Conservation (phyloP, 2,797 vertebrate species). For the Setipinna tenuifilis region DNA sequence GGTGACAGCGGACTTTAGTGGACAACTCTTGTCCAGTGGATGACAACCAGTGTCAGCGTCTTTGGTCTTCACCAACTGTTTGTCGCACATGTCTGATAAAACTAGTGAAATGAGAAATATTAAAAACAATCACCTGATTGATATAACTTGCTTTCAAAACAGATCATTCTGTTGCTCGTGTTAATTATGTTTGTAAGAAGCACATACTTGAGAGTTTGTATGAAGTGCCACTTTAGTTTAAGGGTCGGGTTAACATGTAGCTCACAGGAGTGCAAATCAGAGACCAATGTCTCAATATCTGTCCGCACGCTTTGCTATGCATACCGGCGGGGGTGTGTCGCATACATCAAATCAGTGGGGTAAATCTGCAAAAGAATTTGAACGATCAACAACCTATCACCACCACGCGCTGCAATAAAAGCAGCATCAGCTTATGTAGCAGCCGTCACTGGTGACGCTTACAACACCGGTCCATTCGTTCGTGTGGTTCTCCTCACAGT, state of each 20-base stretch:
- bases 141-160: not conserved
- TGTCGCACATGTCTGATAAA: not conserved
- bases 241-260: not conserved
- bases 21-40: not conserved
- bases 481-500: slow-evolving; percentile 45
- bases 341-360: not conserved
- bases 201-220: not conserved
- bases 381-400: not conserved
- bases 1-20: slow-evolving; percentile 47
- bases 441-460: slow-evolving; percentile 43
- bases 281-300: not conserved
- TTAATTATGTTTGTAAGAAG: not conserved
- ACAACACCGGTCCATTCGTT: slow-evolving; percentile 58
- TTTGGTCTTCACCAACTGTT: not conserved
- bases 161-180: not conserved
- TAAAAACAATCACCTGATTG: not conserved
- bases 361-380: not conserved
- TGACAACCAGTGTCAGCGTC: not conserved
- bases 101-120: not conserved
- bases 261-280: not conserved
- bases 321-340: not conserved
- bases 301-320: not conserved
- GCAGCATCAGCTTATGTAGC: slow-evolving; percentile 17
- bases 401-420: not conserved
- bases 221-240: not conserved